Evolutionary conservation across 2,888 invertebrate genomes (phyloP), one percentile per base, ranked within the genome.

Genomic region (Cybosia mesomella): DNA sequence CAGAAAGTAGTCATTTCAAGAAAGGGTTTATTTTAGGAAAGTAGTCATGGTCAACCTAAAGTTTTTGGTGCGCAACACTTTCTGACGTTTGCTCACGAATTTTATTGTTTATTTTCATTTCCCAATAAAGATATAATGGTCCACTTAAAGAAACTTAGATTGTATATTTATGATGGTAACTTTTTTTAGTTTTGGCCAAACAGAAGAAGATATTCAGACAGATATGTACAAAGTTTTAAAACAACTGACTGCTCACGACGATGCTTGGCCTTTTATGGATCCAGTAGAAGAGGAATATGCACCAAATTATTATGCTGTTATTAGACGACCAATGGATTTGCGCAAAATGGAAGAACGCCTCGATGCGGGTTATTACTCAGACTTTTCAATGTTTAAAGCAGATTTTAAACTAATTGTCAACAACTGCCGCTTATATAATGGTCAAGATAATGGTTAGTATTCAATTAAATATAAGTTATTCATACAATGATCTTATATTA

Each of bases 201-300:
- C 96, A 59, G 97, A 98, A 79, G 98, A 98, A 87, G 98, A 98
- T 84, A 95, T 98, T 68, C 97, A 97, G 87, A 98, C 98, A 67
- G 98, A 98, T 63, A 98, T 98, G 98, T 98, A 98, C 91, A 98
- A 98, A 95, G 98, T 99, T 69, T 94, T 99, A 68, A 98, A 98
- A 87, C 96, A 97, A 84, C 96, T 99, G 54, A 98, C 97, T 85
- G 97, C 97, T 82, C 98, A 98, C 88, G 97, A 97, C 68, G 98
- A 99, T 88, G 98, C 98, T 0, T 99, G 98, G 98, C 98, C 98
- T 0, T 99, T 99, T 91, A 96, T 98, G 87, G 98, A 98, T 86
- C 98, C 98, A 0, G 98, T 99, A 1, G 98, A 98, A 83, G 98
- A 98, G 87, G 98, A 98, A 85, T 98, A 98, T 87, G 98, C 98